phyloP scores from a whole-genome alignment of 2,113 vertebrate genomes.

The Pseudopipra pipra region DNA sequence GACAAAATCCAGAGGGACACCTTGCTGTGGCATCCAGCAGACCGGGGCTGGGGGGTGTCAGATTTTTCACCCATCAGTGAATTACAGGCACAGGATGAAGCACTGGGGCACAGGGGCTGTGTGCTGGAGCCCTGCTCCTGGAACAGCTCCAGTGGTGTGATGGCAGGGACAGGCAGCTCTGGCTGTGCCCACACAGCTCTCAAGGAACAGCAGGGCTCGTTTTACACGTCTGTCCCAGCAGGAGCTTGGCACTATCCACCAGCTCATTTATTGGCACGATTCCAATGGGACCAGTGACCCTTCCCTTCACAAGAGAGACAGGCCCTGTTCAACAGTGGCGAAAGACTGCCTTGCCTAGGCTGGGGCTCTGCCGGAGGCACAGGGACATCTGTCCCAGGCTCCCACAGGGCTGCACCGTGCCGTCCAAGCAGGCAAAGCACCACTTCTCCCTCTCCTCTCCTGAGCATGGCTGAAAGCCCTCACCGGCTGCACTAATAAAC shows the following conservation, averaged over 20 bases:
- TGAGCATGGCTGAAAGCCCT: not conserved
- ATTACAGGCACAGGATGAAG: not conserved
- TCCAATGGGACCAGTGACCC: accelerated
- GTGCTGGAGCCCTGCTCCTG: not conserved
- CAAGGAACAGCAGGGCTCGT: not conserved
- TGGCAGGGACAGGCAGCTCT: not conserved
- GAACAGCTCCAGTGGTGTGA: accelerated
- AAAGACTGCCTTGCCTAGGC: not conserved
- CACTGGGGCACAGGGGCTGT: accelerated
- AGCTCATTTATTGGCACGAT: not conserved
- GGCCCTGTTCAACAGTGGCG: not conserved
- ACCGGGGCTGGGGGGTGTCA: accelerated
- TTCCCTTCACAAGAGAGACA: not conserved
- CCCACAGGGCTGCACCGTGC: accelerated
- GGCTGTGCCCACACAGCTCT: not conserved
- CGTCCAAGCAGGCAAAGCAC: not conserved
- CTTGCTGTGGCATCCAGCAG: too few species aligned
- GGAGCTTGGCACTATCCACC: not conserved
- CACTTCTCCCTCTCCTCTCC: not conserved
- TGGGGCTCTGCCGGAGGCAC: not conserved
- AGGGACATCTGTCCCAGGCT: accelerated
- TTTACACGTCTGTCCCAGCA: not conserved
- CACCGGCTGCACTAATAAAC: conserved; percentile 17
- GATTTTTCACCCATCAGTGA: not conserved
- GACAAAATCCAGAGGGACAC: not conserved